Base-by-base conservation (phyloP, 2,113 vertebrate genomes). In the Atherinomorus stipes region DNA sequence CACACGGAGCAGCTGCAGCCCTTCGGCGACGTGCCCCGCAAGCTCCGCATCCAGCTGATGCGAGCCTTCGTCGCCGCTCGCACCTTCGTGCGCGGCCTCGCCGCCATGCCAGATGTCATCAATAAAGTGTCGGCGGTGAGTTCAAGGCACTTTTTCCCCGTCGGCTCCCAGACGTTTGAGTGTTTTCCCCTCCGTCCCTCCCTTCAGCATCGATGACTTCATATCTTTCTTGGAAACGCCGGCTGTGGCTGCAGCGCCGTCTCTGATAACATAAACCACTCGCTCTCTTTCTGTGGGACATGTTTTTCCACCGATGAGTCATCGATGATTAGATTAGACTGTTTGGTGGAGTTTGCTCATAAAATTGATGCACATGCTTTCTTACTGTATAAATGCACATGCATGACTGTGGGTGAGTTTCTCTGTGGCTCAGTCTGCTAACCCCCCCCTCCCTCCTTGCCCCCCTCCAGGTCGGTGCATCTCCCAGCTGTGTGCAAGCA, bases 1-100 rank as follows among this genome's bases (percentile, higher is more conserved):
- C 95, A 98, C 80, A 98, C 96, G 0, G 98, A 99, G 75, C 95
- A 99, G 93, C 94, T 99, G 54, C 96, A 97, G 85, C 98, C 98
- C 1, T 99, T 99, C 0, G 98, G 98, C 18, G 98, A 99, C 0
- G 97, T 99, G 62, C 98, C 98, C 0, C 95, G 98, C 23, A 99
- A 99, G 70, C 93, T 99, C 47, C 96, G 96, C 84, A 94, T 98
- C 1, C 98, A 99, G 71, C 94, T 99, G 66, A 97, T 94, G 0
- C 94, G 98, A 0, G 94, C 97, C 0, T 98, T 99, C 0, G 94
- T 99, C 1, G 97, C 96, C 0, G 96, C 97, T 0, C 96, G 98
- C 44, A 97, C 96, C 49, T 99, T 99, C 13, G 95, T 95, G 0
- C 96, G 95, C 11, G 98, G 98, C 66, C 93, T 99, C 5, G 87